Percentiles rank a stretch among this genome's conserved stretches.
Conservation (phyloP, 1,140 invertebrate species). For the Pogonognathellus flavescens region DNA sequence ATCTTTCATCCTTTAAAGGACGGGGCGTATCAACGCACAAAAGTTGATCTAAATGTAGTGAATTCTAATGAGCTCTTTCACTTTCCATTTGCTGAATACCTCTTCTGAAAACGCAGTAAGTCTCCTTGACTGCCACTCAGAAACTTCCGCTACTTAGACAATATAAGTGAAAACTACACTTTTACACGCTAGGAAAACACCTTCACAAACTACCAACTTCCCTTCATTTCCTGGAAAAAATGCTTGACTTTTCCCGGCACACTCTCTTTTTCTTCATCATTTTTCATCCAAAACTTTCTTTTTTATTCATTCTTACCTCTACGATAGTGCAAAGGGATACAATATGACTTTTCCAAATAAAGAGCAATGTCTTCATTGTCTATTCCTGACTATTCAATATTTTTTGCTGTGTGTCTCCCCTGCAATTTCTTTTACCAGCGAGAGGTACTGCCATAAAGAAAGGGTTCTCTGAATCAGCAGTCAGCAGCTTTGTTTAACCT, state of each 20-base stretch:
- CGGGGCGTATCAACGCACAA: neutral
- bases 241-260: conserved; percentile 26
- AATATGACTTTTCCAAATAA: neutral
- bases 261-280: conserved; percentile 1
- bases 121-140: conserved; percentile 34
- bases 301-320: neutral
- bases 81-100: neutral
- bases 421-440: too few species aligned
- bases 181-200: conserved; percentile 12
- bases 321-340: neutral
- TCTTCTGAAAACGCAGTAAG: conserved; percentile 11
- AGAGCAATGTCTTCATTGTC: too few species aligned
- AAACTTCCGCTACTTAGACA: conserved; percentile 29
- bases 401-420: too few species aligned
- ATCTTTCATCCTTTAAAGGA: neutral
- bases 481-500: too few species aligned
- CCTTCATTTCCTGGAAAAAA: conserved; percentile 45
- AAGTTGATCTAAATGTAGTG: conserved; percentile 18
- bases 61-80: conserved; percentile 25
- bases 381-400: too few species aligned
- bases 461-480: too few species aligned
- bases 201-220: conserved; percentile 36
- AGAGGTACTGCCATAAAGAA: too few species aligned
- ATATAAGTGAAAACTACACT: conserved; percentile 31
- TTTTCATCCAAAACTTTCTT: conserved; percentile 4